phyloP scores from a whole-genome alignment of 2,113 vertebrate genomes.

The Oryzias javanicus region DNA sequence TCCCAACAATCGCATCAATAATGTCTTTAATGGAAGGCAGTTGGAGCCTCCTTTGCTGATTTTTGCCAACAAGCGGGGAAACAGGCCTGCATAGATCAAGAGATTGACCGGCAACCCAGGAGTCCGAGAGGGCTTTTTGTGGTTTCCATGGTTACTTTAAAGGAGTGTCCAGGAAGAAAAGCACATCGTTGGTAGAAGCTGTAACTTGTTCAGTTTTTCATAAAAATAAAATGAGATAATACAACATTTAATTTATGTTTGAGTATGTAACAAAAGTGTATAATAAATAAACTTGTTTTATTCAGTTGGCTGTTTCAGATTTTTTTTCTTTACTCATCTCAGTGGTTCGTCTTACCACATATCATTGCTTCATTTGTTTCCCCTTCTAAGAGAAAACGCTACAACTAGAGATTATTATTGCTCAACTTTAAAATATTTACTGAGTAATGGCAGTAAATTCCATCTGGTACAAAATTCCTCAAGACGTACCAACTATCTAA shows the following conservation, averaged over 20 bases:
- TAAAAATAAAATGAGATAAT: too few relatives aligned
- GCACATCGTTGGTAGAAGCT: not conserved
- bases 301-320: too few relatives aligned
- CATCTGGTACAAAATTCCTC: not conserved
- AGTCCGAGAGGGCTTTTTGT: not conserved
- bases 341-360: too few relatives aligned
- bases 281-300: too few relatives aligned
- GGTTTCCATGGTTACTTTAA: constrained; percentile 28
- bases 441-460: constrained; percentile 1
- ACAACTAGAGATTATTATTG: not conserved
- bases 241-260: too few relatives aligned
- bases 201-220: too few relatives aligned
- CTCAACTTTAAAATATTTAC: constrained; percentile 12
- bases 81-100: constrained; percentile 33
- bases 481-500: not conserved
- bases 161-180: not conserved
- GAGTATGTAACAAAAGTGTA: too few relatives aligned
- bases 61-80: not conserved
- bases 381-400: too few relatives aligned
- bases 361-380: too few relatives aligned
- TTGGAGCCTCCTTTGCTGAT: not conserved
- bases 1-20: not conserved
- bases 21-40: not conserved
- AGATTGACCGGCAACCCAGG: constrained; percentile 29
- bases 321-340: too few relatives aligned